Base-by-base conservation (phyloP, 2,797 vertebrate genomes). In the Cynodonichthys magdalenae region DNA sequence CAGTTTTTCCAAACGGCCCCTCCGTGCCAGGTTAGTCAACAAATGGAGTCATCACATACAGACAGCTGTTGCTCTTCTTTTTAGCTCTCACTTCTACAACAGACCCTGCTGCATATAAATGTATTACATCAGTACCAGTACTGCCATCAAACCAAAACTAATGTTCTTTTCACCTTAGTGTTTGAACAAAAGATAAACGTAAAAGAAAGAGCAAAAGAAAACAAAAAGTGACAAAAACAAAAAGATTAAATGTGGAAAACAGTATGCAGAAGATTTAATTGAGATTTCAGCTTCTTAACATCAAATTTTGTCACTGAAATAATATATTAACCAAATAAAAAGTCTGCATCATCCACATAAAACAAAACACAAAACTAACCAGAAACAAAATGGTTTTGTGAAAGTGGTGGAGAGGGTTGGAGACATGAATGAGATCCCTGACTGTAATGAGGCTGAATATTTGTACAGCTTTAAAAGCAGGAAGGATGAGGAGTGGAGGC, bases 21-120 rank as follows among this genome's bases (percentile, higher is more conserved):
- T 86, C 80, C 59, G 80, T 85, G 87, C 83, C 85, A 85, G 74
- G 57, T 79, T 68, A 81, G 83, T 88, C 88, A 85, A 74, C 79
- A 83, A 81, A 90, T 87, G 85, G 81, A 90, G 84, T 77, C 87
- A 81, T 90, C 87, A 82, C 74, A 84, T 74, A 60, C 75, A 81
- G 89, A 89, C 80, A 84, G 84, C 83, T 82, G 85, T 71, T 84
- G 66, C 68, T 71, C 70, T 66, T 68, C 79, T 59, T 73, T 59
- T 55, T 39, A 57, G 46, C 36, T 39, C 61, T 50, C 29, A 61
- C 69, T 18, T 18, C 54, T 24, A 57, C 9, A 55, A 74, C 29
- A 29, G 57, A 61, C 51, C 63, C 24, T 66, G 56, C 19, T 52
- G 31, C 20, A 63, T 67, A 69, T 50, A 47, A 74, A 78, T 66